Evolutionary conservation across 2,113 vertebrate species (phyloP), one percentile per base, ranked within the genome.

Genomic region (Misgurnus mizolepis): DNA sequence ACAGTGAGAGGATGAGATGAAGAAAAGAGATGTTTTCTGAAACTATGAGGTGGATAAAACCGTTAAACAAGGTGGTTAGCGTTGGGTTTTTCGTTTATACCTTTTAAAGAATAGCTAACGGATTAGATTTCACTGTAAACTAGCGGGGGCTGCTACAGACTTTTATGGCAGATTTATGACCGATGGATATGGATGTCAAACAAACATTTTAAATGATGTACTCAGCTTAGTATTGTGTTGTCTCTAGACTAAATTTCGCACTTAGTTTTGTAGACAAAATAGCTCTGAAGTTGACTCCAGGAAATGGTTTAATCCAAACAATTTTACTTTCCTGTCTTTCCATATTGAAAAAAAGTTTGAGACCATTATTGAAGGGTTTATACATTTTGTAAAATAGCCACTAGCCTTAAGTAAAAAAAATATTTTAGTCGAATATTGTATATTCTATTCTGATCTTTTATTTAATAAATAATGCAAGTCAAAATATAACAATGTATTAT

Each of bases 1-100:
- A 49, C 18, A 6, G 47, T 22, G 65, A 58, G 55, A 64, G 64
- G 43, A 15, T 55, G 39, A 82, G 64, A 61, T 12, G 47, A 45
- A 14, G 45, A 40, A 12, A 62, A 66, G 77, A 12, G n/a, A 5
- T 2, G n/a, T 49, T n/a, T 49, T 27, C 61, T 55, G 69, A n/a
- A 43, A 74, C 71, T 18, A 18, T 7, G n/a, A 45, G 40, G 43
- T 22, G 10, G 40, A 74, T 45, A 11, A 74, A 74, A 60, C 45
- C 3, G n/a, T 27, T 15, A 60, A 74, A 45, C 71, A 74, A 73
- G 71, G 40, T 45, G 8, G 71, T 43, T 73, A 60, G 60, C n/a
- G 11, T 60, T 14, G 22, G 71, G 40, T 56, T 60, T 60, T 45
- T 60, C 43, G 34, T 73, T 45, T 34, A 34, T 34, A 7, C 34